phyloP scores from a whole-genome alignment of 2,888 invertebrate species.

The Cryptocheilus praepositus region DNA sequence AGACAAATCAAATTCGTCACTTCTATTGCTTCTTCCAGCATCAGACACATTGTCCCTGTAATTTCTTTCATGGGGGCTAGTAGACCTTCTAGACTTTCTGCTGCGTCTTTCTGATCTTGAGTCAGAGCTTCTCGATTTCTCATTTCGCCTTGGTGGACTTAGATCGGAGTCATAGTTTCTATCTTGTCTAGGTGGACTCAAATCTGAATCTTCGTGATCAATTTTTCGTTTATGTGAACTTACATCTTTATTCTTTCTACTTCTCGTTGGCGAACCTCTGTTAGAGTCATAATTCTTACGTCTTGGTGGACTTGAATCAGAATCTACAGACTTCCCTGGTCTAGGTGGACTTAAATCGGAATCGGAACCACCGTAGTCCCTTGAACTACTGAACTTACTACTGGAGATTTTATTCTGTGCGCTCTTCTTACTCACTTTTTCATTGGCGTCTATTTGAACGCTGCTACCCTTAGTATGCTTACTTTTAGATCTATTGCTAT shows the following conservation, averaged over 20 bases:
- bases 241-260: constrained; percentile 32
- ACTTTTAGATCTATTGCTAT: constrained; percentile 18
- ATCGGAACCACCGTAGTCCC: constrained; percentile 64
- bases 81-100: neutral
- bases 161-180: constrained; percentile 53
- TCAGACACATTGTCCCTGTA: constrained; percentile 37
- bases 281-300: constrained; percentile 40
- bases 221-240: constrained; percentile 36
- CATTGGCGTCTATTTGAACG: too few relatives aligned
- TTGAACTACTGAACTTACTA: neutral
- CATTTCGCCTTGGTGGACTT: constrained; percentile 64
- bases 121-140: constrained; percentile 27
- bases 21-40: constrained; percentile 24
- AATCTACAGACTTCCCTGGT: constrained; percentile 62
- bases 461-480: constrained; percentile 12
- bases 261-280: constrained; percentile 45
- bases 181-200: constrained; percentile 55
- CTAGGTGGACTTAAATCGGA: constrained; percentile 64
- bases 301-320: constrained; percentile 68
- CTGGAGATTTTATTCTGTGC: neutral
- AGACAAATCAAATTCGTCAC: constrained; percentile 50
- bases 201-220: constrained; percentile 50
- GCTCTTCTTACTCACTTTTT: too few relatives aligned
- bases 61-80: constrained; percentile 8
- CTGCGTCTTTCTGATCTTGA: constrained; percentile 37